Evolutionary conservation across 2,113 vertebrate genomes (phyloP).

Genomic region (Melospiza melodia): DNA sequence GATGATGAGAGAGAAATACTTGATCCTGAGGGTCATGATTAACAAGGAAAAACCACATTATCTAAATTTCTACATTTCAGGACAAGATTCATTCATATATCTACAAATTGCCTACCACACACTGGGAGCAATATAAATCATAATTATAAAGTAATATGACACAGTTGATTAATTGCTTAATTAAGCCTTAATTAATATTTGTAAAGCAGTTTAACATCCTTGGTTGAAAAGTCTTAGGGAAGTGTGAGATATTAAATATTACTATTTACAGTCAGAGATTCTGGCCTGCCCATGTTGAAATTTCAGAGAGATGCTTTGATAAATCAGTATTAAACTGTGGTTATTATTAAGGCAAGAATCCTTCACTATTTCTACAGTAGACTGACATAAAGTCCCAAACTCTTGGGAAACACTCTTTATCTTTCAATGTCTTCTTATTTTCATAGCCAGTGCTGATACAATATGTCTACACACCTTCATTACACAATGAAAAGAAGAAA

Average conservation of each 20-base stretch:
- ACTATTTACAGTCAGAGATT: conserved; percentile 41
- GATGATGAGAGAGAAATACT: neutral
- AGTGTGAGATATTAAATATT: conserved; percentile 33
- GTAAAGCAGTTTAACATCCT: conserved; percentile 64
- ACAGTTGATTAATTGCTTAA: conserved; percentile 69
- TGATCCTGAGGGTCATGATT: conserved; percentile 18
- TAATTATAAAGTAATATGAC: conserved; percentile 64
- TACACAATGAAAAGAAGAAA: neutral
- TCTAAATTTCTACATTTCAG: conserved; percentile 53
- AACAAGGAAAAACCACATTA: conserved; percentile 14
- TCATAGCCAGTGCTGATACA: neutral
- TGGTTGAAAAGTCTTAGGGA: conserved; percentile 35
- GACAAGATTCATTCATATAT: conserved; percentile 37
- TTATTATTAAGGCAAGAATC: neutral
- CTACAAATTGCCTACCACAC: conserved; percentile 54
- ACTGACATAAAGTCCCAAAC: neutral
- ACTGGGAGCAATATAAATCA: conserved; percentile 56
- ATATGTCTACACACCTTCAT: neutral
- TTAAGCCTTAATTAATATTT: conserved; percentile 73
- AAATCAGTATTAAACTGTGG: conserved; percentile 14
- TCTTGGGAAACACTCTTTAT: neutral
- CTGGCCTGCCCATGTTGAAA: neutral
- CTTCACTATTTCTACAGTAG: neutral
- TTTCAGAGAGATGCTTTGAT: conserved; percentile 4
- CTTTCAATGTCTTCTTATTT: neutral